A percentile compares a stretch with the other conserved stretches of the same genome.
phyloP scores from a whole-genome alignment of 2,797 vertebrate species.

The Lates japonicus region DNA sequence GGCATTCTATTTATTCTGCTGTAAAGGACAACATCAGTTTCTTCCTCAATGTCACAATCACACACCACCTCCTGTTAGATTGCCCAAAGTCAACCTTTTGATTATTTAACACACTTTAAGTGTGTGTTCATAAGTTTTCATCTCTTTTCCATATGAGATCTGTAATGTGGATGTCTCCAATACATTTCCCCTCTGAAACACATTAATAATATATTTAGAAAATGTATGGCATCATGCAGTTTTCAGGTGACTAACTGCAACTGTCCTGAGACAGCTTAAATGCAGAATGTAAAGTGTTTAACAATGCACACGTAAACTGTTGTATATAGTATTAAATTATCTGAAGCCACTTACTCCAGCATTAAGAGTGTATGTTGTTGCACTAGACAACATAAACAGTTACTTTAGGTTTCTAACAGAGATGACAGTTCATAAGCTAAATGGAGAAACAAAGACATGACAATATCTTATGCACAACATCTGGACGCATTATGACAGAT shows the following conservation, averaged over 20 bases:
- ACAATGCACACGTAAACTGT: slow-evolving; percentile 1
- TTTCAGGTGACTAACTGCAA: slow-evolving; percentile 17
- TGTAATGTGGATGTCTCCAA: neutral
- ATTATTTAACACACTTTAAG: slow-evolving; percentile 4
- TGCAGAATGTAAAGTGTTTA: slow-evolving; percentile 33
- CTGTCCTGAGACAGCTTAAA: slow-evolving; percentile 28
- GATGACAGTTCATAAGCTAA: slow-evolving; percentile 28
- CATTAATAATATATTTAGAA: neutral
- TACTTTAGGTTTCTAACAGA: slow-evolving; percentile 52
- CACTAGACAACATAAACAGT: slow-evolving; percentile 62
- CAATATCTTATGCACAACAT: slow-evolving; percentile 14
- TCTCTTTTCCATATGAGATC: neutral
- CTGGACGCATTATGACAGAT: slow-evolving; percentile 45
- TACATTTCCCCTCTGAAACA: neutral
- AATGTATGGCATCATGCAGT: slow-evolving; percentile 13
- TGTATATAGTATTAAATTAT: slow-evolving; percentile 3
- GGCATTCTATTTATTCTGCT: neutral
- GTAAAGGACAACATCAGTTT: neutral
- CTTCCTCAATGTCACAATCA: slow-evolving; percentile 3
- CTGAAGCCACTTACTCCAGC: slow-evolving; percentile 37
- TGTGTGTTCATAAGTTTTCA: slow-evolving; percentile 7
- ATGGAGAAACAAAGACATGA: slow-evolving; percentile 30
- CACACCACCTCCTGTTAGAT: neutral
- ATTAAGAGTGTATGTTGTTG: slow-evolving; percentile 38
- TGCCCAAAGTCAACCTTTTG: neutral